Percentiles rank a stretch among this genome's conserved stretches.
Conservation (phyloP, 2,113 vertebrate genomes). For the Nibea albiflora region DNA sequence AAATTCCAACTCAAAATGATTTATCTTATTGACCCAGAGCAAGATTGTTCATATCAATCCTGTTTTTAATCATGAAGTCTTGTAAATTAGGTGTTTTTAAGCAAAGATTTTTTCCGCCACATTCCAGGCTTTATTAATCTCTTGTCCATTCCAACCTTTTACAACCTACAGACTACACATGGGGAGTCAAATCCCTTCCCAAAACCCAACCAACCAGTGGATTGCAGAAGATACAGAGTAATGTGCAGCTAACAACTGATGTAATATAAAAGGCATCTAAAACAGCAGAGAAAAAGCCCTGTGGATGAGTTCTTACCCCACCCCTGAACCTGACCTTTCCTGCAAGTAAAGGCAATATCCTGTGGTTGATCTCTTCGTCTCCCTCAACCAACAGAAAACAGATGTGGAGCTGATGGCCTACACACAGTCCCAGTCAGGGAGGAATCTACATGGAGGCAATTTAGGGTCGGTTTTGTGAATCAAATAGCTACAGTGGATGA, state of each 20-base stretch:
- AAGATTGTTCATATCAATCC: background rate
- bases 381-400: slow-evolving; percentile 81
- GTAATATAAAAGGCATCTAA: slow-evolving; percentile 69
- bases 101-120: background rate
- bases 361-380: slow-evolving; percentile 84
- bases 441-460: slow-evolving; percentile 37
- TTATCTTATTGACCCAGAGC: background rate
- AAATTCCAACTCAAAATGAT: background rate
- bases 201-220: slow-evolving; percentile 44
- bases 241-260: slow-evolving; percentile 63
- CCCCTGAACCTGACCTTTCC: slow-evolving; percentile 73
- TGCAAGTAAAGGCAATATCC: slow-evolving; percentile 85
- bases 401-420: slow-evolving; percentile 79
- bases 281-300: slow-evolving; percentile 65
- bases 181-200: slow-evolving; percentile 31
- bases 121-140: slow-evolving; percentile 13
- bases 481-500: background rate
- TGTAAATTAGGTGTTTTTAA: slow-evolving; percentile 1
- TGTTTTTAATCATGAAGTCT: slow-evolving; percentile 7
- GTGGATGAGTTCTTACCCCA: slow-evolving; percentile 70
- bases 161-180: slow-evolving; percentile 14
- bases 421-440: slow-evolving; percentile 43
- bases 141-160: background rate
- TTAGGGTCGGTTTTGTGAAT: background rate
- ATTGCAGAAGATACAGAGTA: slow-evolving; percentile 31